Conservation (phyloP, 1,140 invertebrate genomes). For the Planococcus citri region DNA sequence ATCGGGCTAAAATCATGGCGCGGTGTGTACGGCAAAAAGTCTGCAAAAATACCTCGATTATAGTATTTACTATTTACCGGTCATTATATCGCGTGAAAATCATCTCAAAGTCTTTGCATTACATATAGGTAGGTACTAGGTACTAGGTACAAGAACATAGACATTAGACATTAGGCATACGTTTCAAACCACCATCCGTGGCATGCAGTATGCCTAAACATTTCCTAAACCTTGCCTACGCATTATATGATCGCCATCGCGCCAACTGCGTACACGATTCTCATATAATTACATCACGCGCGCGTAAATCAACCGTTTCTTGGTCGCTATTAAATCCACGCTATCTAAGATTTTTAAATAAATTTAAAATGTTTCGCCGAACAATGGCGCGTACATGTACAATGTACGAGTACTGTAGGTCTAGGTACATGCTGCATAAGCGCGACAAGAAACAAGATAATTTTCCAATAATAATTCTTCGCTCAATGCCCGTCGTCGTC, state of each 20-base stretch:
- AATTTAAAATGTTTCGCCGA: neutral
- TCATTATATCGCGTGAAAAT: neutral
- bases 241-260: neutral
- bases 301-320: conserved; percentile 1
- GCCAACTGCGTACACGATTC: conserved; percentile 5
- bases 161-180: no score
- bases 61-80: neutral
- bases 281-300: neutral
- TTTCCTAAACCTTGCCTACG: neutral
- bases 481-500: neutral
- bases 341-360: neutral
- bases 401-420: no score
- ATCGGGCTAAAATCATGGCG: conserved; percentile 76
- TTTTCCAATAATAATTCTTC: conserved; percentile 2
- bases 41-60: conserved; percentile 23
- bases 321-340: neutral
- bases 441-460: neutral
- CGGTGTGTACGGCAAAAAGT: conserved; percentile 53
- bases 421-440: neutral
- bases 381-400: no score
- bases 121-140: no score
- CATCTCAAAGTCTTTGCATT: no score
- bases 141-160: no score
- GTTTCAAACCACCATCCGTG: no score
- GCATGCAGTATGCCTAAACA: neutral